Evolutionary conservation across 2,888 invertebrate genomes (phyloP).

Genomic region (Eupithecia subfuscata): DNA sequence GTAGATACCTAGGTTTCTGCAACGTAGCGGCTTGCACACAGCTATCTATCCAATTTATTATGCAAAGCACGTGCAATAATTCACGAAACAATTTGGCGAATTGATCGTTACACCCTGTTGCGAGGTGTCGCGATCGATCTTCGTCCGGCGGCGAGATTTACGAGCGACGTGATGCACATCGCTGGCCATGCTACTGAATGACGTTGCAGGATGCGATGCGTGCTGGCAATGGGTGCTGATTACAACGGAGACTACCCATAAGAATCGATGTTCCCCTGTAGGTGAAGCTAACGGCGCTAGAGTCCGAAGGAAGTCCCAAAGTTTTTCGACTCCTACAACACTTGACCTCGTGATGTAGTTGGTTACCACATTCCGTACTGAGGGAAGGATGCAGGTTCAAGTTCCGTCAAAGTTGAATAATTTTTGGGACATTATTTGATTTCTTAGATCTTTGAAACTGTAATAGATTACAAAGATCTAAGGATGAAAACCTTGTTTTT

Average conservation of each 20-base stretch:
- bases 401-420: too few relatives aligned
- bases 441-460: too few relatives aligned
- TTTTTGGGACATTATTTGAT: too few relatives aligned
- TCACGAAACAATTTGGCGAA: constrained; percentile 44
- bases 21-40: not conserved
- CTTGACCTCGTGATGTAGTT: too few relatives aligned
- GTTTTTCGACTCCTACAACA: too few relatives aligned
- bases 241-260: not conserved
- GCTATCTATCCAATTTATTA: constrained; percentile 26
- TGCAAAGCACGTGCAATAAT: constrained; percentile 43
- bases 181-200: constrained; percentile 49
- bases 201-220: constrained; percentile 18
- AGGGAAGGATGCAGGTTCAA: too few relatives aligned
- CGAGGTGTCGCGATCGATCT: constrained; percentile 66
- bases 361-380: too few relatives aligned
- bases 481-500: not conserved
- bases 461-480: not conserved
- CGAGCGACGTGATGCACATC: constrained; percentile 62
- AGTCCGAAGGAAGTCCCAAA: too few relatives aligned
- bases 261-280: too few relatives aligned
- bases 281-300: too few relatives aligned
- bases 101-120: constrained; percentile 49
- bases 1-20: not conserved
- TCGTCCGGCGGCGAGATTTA: constrained; percentile 68
- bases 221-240: constrained; percentile 35